Conservation (phyloP, 2,113 vertebrate species). For the Labrus mixtus region DNA sequence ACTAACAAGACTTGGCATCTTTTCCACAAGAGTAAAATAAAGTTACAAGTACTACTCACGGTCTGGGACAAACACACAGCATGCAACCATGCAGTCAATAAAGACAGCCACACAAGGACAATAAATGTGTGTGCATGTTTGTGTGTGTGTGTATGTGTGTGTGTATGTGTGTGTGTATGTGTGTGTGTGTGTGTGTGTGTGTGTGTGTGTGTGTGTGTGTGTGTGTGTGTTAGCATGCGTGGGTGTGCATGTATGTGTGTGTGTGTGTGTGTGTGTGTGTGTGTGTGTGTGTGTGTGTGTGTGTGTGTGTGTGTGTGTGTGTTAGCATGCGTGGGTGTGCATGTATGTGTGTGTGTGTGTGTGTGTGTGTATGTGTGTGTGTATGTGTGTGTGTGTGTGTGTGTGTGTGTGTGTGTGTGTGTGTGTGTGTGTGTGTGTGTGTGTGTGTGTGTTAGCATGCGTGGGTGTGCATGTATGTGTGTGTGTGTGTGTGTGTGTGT, state of each 20-base stretch:
- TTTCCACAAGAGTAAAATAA: slow-evolving; percentile 43
- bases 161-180: neutral
- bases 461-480: too few relatives aligned
- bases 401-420: neutral
- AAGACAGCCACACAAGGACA: neutral
- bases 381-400: neutral
- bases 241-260: too few relatives aligned
- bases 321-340: too few relatives aligned
- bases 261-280: neutral
- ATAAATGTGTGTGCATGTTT: neutral
- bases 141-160: neutral
- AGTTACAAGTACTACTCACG: slow-evolving; percentile 1
- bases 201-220: too few relatives aligned
- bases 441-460: too few relatives aligned
- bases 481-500: neutral
- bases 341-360: neutral
- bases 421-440: too few relatives aligned
- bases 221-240: neutral
- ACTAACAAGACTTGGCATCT: slow-evolving; percentile 36
- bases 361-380: too few relatives aligned
- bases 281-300: too few relatives aligned
- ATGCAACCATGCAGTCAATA: neutral
- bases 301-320: neutral
- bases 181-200: neutral
- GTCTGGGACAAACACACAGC: neutral